Evolutionary conservation across 2,113 vertebrate genomes (phyloP), one percentile per base, ranked within the genome.

Genomic region (Carollia perspicillata): DNA sequence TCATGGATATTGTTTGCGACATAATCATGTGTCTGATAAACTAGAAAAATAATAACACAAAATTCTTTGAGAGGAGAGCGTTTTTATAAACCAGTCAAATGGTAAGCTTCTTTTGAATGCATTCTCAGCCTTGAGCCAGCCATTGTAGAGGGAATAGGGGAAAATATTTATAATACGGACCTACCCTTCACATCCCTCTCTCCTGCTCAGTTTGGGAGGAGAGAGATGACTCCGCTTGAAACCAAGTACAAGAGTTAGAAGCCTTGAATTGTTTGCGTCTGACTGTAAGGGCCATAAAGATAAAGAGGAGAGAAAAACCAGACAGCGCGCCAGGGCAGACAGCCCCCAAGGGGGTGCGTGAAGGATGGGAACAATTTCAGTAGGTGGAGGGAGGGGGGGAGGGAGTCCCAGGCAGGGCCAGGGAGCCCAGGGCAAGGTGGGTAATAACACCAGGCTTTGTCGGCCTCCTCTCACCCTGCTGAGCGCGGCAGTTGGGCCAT

Each of bases 381-480:
- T 0, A 14, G 13, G 17, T 3, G 5, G 26, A 35, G 5, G 12
- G 30, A 12, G 40, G 49, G 0, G 0, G 47, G 18, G 83, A 37
- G 17, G 6, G 35, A 55, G 14, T n/a, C 30, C 30, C 55, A 26
- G 33, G 55, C 60, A 20, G 30, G 63, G 66, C 7, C 0, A 44
- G 5, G 5, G 13, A 18, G n/a, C 58, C 37, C 17, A 12, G 20
- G 7, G 7, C 6, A 6, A 28, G 65, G 40, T 0, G 0, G 51
- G 1, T 17, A 14, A 22, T 0, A 83, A 28, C 22, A 23, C 58
- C 40, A 3, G 0, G 14, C 40, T 78, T 10, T 23, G 53, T 5
- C 4, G 30, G 14, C 16, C 37, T 83, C 78, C 51, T 44, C 6
- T 33, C 0, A 0, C 35, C 11, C 55, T 65, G 65, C 51, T n/a